These are phyloP conservation scores for Momotus momota DNA, from an alignment of 2,797 vertebrate genomes.

Conservation along the genomic window DNA sequence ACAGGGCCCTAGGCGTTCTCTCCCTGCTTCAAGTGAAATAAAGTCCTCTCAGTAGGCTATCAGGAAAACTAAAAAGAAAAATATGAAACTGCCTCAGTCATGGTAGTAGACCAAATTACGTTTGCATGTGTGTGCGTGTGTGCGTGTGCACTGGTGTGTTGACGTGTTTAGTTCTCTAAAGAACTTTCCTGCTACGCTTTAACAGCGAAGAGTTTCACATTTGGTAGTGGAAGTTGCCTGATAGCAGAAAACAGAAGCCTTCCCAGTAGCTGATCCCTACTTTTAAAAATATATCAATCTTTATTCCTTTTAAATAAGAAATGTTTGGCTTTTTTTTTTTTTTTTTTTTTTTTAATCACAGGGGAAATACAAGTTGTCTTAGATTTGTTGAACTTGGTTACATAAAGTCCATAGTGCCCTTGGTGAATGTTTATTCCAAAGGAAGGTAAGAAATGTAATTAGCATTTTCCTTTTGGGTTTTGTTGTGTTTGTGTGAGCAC, in stretches of 20 bases:
- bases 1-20: background rate
- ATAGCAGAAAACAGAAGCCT: background rate
- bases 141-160: background rate
- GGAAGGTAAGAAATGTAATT: background rate
- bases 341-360: background rate
- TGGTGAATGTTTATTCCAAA: background rate
- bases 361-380: background rate
- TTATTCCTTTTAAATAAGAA: background rate
- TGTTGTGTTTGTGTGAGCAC: background rate
- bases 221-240: background rate
- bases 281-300: background rate
- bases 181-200: background rate
- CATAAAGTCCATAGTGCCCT: background rate
- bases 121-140: background rate
- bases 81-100: background rate
- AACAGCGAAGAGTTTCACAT: background rate
- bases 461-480: background rate
- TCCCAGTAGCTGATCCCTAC: background rate
- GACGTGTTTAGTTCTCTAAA: background rate
- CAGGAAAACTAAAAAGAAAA: conserved; percentile 23
- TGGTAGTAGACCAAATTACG: background rate
- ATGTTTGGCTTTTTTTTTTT: background rate
- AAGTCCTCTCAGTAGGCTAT: conserved; percentile 1
- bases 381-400: background rate
- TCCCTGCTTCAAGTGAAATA: conserved; percentile 25